Conservation (phyloP, 2,888 invertebrate species). For the Deroplatys truncata region DNA sequence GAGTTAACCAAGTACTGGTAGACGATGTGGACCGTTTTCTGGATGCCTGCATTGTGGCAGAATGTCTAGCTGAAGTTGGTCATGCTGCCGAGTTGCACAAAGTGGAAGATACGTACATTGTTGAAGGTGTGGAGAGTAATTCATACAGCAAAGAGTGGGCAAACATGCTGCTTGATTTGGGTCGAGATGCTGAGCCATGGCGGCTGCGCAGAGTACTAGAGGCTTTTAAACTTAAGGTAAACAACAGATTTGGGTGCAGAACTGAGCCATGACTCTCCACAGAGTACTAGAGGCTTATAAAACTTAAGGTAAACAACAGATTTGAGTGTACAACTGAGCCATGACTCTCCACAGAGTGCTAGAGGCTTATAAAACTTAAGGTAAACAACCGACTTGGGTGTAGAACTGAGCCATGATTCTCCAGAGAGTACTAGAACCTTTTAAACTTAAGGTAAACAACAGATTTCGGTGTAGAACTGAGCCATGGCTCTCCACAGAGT, state of each 20-base stretch:
- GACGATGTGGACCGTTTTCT: constrained; percentile 22
- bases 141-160: constrained; percentile 26
- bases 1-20: neutral
- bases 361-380: too few species aligned
- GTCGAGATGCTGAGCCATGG: constrained; percentile 20
- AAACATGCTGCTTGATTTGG: constrained; percentile 9
- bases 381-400: too few species aligned
- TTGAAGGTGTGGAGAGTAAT: constrained; percentile 20
- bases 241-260: neutral
- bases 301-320: too few species aligned
- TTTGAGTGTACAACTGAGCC: neutral
- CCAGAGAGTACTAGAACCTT: too few species aligned
- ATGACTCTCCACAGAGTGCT: too few species aligned
- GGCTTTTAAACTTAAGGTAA: constrained; percentile 28
- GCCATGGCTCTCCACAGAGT: too few species aligned
- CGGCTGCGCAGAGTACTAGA: constrained; percentile 23
- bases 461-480: too few species aligned
- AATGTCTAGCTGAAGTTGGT: constrained; percentile 14
- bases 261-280: too few species aligned
- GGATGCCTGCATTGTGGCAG: constrained; percentile 22
- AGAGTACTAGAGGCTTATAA: too few species aligned
- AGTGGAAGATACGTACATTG: neutral
- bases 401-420: too few species aligned
- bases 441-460: too few species aligned
- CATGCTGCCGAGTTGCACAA: neutral